Conservation (phyloP, 2,797 vertebrate genomes). For the Xiphophorus birchmanni region DNA sequence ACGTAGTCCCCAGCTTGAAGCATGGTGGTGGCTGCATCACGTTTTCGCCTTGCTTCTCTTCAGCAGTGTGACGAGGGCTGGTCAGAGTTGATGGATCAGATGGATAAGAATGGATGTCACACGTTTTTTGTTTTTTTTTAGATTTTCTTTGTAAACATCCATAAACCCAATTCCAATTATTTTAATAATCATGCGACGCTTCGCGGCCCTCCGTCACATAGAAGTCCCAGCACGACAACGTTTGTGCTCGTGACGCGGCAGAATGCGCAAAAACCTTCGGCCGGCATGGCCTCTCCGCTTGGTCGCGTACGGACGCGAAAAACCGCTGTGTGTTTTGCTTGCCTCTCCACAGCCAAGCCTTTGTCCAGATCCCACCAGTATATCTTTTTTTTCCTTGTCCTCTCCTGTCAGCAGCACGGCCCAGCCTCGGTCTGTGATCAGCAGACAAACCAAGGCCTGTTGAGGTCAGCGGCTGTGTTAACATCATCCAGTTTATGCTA, state of each 20-base stretch:
- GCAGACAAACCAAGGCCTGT: slow-evolving; percentile 46
- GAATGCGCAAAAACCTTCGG: background rate
- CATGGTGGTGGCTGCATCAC: background rate
- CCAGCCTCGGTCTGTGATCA: slow-evolving; percentile 44
- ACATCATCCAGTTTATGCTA: slow-evolving; percentile 54
- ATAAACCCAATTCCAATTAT: background rate
- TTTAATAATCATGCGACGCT: background rate
- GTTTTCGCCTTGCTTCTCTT: background rate
- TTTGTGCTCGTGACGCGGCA: no score
- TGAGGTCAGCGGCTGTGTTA: slow-evolving; percentile 67
- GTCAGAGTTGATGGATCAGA: background rate
- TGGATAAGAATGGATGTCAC: background rate
- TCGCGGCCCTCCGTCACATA: background rate
- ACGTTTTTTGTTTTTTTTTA: background rate
- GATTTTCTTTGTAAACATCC: background rate
- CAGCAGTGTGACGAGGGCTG: background rate
- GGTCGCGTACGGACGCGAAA: slow-evolving; percentile 4
- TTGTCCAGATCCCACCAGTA: slow-evolving; percentile 32
- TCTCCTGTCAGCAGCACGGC: slow-evolving; percentile 55
- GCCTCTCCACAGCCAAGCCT: slow-evolving; percentile 23
- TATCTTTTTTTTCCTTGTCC: slow-evolving; percentile 48
- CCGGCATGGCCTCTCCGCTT: background rate
- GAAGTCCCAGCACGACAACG: background rate
- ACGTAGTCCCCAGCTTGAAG: background rate
- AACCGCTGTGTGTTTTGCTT: slow-evolving; percentile 31